Evolutionary conservation across 1,140 invertebrate species (phyloP), one percentile per base, ranked within the genome.

Genomic region (Lutraria rhynchaena): DNA sequence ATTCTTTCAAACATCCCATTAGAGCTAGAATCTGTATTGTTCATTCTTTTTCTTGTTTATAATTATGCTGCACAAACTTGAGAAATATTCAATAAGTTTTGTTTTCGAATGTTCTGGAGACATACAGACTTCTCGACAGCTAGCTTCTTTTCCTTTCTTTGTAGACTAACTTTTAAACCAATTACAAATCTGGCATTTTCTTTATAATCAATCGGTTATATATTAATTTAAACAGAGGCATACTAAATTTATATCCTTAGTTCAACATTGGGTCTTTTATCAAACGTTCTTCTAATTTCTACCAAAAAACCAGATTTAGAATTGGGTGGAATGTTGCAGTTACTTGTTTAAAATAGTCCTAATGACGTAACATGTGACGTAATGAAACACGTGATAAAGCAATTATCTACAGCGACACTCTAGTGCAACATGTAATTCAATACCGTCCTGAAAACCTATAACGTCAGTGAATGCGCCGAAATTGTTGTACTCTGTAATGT

Each of bases 361-460:
- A 71, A 46, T 71, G 69, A 71, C 69, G 69, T 71, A 76, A 70
- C 29, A 7, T 58, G 76, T 80, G 76, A 80, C 65, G 65, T 41
- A 69, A 80, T 80, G 49, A 69, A 80, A 80, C 76, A 70, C 65
- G 76, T 80, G 76, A 69, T 80, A 27, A 77, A 77, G 63, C 60
- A 63, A 57, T 80, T 80, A 63, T 80, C 67, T 63, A 69, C 44
- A 44, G 65, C 44, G 37, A 75, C 71, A 80, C 76, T 80, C 76
- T 80, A 80, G 76, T 80, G 75, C 63, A 61, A 61, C 63, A 80
- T 61, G 49, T 58, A 46, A 60, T 31, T 69, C 76, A 55, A 80
- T 80, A 80, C 76, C 76, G 27, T 80, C 65, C 76, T 19, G 60
- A 77, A 65, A 80, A 80, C 65, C 65, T 65, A 80, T 80, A 17